These are phyloP conservation scores for Polydesmus complanatus DNA, from an alignment of 2,888 invertebrate species.

Conservation along the genomic window DNA sequence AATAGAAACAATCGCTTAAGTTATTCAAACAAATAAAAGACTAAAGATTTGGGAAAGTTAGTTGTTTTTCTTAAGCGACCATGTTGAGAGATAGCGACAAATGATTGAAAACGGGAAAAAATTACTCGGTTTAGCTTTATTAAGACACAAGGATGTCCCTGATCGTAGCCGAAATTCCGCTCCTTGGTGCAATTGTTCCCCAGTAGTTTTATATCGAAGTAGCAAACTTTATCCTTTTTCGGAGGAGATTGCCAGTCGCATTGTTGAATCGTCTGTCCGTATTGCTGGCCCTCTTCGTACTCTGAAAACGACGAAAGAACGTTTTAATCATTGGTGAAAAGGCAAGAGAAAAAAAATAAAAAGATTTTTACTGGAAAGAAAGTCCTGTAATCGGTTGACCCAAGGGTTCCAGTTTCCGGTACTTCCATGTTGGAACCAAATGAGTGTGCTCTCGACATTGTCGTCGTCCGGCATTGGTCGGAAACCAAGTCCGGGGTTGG, in stretches of 20 bases:
- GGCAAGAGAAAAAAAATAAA: background rate
- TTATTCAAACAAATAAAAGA: background rate
- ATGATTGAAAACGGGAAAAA: background rate
- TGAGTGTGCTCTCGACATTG: conserved; percentile 89
- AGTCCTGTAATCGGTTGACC: conserved; percentile 59
- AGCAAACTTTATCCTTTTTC: conserved; percentile 59
- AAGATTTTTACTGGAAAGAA: conserved; percentile 57
- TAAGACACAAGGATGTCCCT: conserved; percentile 81
- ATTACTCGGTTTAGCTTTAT: conserved; percentile 87
- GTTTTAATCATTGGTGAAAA: conserved; percentile 5
- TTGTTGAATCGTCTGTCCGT: conserved; percentile 27
- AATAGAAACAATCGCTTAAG: background rate
- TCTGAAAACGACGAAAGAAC: conserved; percentile 21
- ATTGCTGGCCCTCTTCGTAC: conserved; percentile 30
- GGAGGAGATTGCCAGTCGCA: conserved; percentile 50
- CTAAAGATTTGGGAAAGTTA: background rate
- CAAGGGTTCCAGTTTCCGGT: conserved; percentile 65
- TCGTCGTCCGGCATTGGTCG: conserved; percentile 87
- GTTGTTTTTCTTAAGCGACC: background rate
- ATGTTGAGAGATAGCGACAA: background rate
- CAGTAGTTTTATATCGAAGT: conserved; percentile 57
- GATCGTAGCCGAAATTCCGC: conserved; percentile 71
- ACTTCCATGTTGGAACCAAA: conserved; percentile 76
- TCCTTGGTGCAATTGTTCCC: conserved; percentile 50
- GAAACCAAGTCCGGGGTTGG: conserved; percentile 93